These are phyloP conservation scores for Sialis fuliginosa DNA, from an alignment of 2,888 invertebrate species.

Conservation along the genomic window DNA sequence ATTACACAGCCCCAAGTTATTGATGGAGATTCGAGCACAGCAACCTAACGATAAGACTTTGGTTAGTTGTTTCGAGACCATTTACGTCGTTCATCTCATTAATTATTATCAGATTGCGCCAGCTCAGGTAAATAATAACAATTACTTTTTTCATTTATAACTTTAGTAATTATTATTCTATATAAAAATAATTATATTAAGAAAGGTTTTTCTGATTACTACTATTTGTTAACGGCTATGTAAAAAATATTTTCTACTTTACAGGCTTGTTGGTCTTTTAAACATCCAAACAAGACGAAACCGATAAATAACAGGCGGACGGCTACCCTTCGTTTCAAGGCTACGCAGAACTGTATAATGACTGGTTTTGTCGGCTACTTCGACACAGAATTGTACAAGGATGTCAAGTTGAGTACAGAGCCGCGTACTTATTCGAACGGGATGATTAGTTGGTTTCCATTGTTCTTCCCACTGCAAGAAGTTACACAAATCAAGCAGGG, in stretches of 20 bases:
- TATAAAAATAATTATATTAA: neutral
- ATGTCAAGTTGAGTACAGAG: conserved; percentile 74
- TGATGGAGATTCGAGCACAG: conserved; percentile 48
- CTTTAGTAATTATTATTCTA: neutral
- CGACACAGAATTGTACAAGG: conserved; percentile 69
- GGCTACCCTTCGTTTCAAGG: conserved; percentile 46
- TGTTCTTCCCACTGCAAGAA: conserved; percentile 78
- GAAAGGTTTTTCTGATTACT: neutral
- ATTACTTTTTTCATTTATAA: neutral
- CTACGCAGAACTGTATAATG: conserved; percentile 57
- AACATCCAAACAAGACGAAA: conserved; percentile 69
- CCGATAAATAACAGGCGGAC: conserved; percentile 55
- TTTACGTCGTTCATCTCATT: conserved; percentile 85
- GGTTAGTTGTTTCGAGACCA: conserved; percentile 49
- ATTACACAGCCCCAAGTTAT: conserved; percentile 76
- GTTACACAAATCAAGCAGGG: conserved; percentile 55
- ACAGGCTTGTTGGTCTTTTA: conserved; percentile 67
- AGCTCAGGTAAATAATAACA: conserved; percentile 30
- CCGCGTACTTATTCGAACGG: conserved; percentile 76
- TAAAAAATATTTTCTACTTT: conserved; percentile 9
- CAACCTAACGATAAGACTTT: conserved; percentile 31
- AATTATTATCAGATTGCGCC: conserved; percentile 65
- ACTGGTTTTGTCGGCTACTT: conserved; percentile 97
- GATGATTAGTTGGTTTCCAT: conserved; percentile 98
- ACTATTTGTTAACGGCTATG: neutral